Evolutionary conservation across 2,113 vertebrate genomes (phyloP).

Genomic region (Agelaius phoeniceus): DNA sequence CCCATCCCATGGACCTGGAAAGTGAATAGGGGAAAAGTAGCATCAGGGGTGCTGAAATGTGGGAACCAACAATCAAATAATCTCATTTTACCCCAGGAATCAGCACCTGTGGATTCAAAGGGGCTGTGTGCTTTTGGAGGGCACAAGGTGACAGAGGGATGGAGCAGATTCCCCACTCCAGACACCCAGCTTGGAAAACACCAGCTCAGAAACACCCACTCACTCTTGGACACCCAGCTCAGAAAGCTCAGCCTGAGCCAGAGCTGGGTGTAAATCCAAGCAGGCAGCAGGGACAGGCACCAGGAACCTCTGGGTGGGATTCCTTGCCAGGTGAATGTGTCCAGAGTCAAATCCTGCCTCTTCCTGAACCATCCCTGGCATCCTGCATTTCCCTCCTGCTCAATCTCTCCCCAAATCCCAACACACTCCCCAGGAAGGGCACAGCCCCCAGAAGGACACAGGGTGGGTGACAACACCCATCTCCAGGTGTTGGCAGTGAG

Average conservation of each 20-base stretch:
- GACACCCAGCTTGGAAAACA: neutral
- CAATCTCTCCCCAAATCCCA: too few species aligned
- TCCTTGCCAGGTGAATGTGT: neutral
- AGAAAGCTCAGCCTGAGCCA: neutral
- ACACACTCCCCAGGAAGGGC: rapidly evolving
- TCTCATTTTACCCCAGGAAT: neutral
- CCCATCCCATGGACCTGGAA: neutral
- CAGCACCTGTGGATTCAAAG: neutral
- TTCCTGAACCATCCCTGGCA: neutral
- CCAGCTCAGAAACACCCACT: neutral
- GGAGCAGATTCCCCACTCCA: neutral
- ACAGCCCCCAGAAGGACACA: neutral
- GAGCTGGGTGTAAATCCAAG: neutral
- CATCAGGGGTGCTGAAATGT: neutral
- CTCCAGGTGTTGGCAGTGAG: neutral
- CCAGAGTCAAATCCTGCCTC: neutral
- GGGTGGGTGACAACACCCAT: neutral
- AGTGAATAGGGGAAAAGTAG: neutral
- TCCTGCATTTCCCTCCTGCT: neutral
- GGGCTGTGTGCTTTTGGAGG: neutral
- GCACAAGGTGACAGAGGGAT: neutral
- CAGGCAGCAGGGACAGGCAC: neutral
- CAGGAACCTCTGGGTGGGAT: neutral
- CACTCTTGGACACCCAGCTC: neutral
- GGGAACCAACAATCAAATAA: neutral